phyloP scores from a whole-genome alignment of 2,113 vertebrate species.

The Ochotona curzoniae region DNA sequence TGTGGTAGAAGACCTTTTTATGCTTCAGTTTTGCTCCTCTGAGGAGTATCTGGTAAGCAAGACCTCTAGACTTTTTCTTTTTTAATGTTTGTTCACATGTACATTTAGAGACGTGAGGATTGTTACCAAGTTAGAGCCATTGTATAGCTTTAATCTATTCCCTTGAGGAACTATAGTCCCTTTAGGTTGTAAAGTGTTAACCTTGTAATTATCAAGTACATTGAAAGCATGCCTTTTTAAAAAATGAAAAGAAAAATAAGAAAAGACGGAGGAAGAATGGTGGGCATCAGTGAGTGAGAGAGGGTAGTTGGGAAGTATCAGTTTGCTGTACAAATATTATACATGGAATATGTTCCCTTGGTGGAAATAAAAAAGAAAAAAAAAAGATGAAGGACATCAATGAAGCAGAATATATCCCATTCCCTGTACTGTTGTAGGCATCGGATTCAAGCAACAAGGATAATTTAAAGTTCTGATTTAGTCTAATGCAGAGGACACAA shows the following conservation, averaged over 20 bases:
- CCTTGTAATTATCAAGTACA: too few species aligned
- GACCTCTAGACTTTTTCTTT: conserved; percentile 62
- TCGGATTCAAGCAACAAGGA: background rate
- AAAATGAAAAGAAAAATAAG: too few species aligned
- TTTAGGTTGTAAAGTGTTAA: too few species aligned
- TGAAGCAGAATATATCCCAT: background rate
- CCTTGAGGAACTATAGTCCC: too few species aligned
- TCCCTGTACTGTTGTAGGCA: background rate
- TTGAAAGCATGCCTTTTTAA: too few species aligned
- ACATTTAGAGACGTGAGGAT: background rate
- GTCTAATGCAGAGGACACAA: background rate
- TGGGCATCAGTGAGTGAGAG: too few species aligned
- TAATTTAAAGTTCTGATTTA: background rate
- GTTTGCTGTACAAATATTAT: too few species aligned
- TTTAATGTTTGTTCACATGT: background rate
- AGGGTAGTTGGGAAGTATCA: too few species aligned
- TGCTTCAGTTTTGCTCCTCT: conserved; percentile 64
- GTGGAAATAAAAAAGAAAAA: too few species aligned
- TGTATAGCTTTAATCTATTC: too few species aligned
- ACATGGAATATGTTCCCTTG: too few species aligned
- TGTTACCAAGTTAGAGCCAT: background rate
- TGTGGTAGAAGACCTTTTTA: conserved; percentile 66
- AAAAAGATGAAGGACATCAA: background rate
- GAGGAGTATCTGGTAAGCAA: conserved; percentile 47
- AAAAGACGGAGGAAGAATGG: too few species aligned